Percentiles rank a stretch among this genome's conserved stretches.
Evolutionary conservation across 2,888 invertebrate genomes (phyloP).

Genomic region (Spilarctia lutea): DNA sequence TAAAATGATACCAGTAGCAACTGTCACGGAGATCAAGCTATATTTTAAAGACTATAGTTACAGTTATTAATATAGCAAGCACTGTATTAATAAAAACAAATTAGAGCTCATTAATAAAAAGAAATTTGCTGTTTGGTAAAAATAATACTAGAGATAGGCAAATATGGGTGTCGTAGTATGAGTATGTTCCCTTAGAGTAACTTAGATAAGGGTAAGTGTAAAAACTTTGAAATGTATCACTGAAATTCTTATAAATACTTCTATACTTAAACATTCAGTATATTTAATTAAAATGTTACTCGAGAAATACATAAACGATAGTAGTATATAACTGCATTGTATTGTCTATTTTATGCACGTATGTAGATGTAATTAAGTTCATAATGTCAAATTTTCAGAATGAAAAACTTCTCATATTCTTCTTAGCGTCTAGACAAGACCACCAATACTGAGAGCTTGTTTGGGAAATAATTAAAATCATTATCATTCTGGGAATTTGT

Average conservation of each 20-base stretch:
- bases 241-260: not conserved
- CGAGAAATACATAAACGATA: not conserved
- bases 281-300: not conserved
- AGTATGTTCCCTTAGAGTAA: not conserved
- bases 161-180: not conserved
- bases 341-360: not conserved
- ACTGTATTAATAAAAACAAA: no score
- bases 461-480: not conserved
- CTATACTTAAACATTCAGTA: not conserved
- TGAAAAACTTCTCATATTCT: not conserved
- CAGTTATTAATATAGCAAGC: no score
- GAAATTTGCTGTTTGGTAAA: no score
- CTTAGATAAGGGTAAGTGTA: not conserved
- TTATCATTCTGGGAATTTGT: not conserved
- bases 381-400: not conserved
- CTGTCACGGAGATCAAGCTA: no score
- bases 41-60: no score
- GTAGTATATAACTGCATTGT: slow-evolving; percentile 5
- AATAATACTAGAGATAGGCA: not conserved
- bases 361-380: not conserved
- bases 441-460: not conserved
- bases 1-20: no score
- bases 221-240: not conserved
- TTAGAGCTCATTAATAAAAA: no score
- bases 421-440: no score